phyloP scores from a whole-genome alignment of 2,113 vertebrate genomes.

The Zosterops lateralis region DNA sequence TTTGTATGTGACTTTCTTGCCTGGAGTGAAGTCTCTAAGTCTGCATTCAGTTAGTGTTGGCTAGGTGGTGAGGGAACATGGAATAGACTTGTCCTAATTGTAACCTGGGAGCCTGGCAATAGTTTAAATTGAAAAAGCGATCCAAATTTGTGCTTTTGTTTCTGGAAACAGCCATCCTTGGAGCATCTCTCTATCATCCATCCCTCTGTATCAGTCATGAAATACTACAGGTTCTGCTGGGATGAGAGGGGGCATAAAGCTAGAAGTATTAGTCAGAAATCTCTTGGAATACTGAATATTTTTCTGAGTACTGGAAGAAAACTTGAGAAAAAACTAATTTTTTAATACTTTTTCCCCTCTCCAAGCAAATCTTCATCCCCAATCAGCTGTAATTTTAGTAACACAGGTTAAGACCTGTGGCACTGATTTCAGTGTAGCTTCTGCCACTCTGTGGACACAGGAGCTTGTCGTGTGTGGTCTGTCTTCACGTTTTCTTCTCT shows the following conservation, averaged over 20 bases:
- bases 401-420: background rate
- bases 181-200: background rate
- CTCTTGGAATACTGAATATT: background rate
- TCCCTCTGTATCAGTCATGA: background rate
- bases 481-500: background rate
- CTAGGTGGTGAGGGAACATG: background rate
- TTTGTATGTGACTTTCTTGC: background rate
- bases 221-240: background rate
- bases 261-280: background rate
- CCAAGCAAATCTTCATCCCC: background rate
- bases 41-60: background rate
- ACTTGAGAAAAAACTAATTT: background rate
- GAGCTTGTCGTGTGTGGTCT: background rate
- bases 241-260: background rate
- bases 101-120: background rate
- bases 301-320: background rate
- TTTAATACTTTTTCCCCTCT: background rate
- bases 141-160: background rate
- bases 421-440: constrained; percentile 20
- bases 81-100: background rate
- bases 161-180: background rate
- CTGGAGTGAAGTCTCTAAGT: background rate
- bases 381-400: background rate
- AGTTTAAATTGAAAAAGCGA: background rate
- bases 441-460: constrained; percentile 38